phyloP scores from a whole-genome alignment of 2,113 vertebrate genomes.

The Cyanoramphus novaezelandiae region DNA sequence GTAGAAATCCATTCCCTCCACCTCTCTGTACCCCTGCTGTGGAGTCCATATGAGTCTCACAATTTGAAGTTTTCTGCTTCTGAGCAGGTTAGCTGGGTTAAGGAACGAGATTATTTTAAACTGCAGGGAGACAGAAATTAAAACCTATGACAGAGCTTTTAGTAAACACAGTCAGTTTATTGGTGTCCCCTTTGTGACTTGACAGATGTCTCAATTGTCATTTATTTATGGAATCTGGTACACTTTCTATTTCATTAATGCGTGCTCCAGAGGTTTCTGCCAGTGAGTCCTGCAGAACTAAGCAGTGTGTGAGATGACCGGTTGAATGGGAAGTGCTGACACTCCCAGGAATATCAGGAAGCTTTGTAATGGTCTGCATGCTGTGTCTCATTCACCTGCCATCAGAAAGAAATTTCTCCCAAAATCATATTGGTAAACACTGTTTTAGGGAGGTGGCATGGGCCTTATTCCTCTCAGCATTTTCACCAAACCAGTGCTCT shows the following conservation, averaged over 20 bases:
- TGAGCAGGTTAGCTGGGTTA: rapidly evolving
- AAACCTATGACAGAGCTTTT: not conserved
- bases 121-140: not conserved
- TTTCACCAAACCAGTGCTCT: not conserved
- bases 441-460: not conserved
- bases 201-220: not conserved
- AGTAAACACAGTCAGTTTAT: not conserved
- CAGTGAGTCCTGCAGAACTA: not conserved
- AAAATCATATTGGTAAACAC: not conserved
- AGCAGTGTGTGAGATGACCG: not conserved
- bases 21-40: not conserved
- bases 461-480: not conserved
- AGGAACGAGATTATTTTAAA: not conserved
- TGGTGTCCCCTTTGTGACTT: not conserved
- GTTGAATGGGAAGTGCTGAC: not conserved
- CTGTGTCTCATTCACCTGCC: not conserved
- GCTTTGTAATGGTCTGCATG: not conserved
- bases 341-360: not conserved
- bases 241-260: not conserved
- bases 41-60: not conserved
- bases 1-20: not conserved
- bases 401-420: not conserved
- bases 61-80: not conserved
- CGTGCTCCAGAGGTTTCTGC: not conserved
- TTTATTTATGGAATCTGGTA: not conserved